Evolutionary conservation across 2,888 invertebrate species (phyloP).

Genomic region (Pyrochroa serraticornis): DNA sequence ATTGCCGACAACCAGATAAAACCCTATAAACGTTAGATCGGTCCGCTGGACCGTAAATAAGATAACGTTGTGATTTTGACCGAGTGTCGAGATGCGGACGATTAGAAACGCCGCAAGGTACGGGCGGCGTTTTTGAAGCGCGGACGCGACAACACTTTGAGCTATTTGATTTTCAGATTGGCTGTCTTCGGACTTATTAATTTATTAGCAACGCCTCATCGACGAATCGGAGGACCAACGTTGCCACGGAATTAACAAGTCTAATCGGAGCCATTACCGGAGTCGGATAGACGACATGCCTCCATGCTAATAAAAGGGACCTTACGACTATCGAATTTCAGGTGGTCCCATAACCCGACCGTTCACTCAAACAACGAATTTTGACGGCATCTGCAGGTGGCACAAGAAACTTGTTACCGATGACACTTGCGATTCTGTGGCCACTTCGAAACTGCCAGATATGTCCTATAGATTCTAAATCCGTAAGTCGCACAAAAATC

Average conservation of each 20-base stretch:
- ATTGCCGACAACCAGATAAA: slow-evolving; percentile 52
- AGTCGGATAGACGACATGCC: too few species aligned
- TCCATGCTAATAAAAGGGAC: too few species aligned
- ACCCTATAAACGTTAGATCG: slow-evolving; percentile 51
- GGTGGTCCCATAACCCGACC: too few species aligned
- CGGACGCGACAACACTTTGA: slow-evolving; percentile 48
- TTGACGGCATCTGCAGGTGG: too few species aligned
- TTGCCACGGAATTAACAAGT: slow-evolving; percentile 6
- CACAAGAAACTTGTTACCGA: too few species aligned
- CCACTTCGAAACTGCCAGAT: too few species aligned
- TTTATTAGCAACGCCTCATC: slow-evolving; percentile 44
- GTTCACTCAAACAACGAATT: too few species aligned
- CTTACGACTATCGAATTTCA: too few species aligned
- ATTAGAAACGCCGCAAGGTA: slow-evolving; percentile 48
- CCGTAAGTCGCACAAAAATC: too few species aligned
- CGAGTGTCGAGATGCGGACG: slow-evolving; percentile 54
- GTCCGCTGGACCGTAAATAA: slow-evolving; percentile 56
- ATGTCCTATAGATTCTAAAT: too few species aligned
- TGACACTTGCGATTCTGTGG: too few species aligned
- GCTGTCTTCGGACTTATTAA: slow-evolving; percentile 47
- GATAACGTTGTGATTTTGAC: slow-evolving; percentile 55
- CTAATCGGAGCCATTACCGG: too few species aligned
- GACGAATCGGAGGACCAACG: slow-evolving; percentile 10
- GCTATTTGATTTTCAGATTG: slow-evolving; percentile 50
- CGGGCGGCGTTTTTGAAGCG: slow-evolving; percentile 49